A percentile compares a stretch with the other conserved stretches of the same genome.
Evolutionary conservation across 1,140 invertebrate species (phyloP).

Genomic region (Trypoxylus dichotomus): DNA sequence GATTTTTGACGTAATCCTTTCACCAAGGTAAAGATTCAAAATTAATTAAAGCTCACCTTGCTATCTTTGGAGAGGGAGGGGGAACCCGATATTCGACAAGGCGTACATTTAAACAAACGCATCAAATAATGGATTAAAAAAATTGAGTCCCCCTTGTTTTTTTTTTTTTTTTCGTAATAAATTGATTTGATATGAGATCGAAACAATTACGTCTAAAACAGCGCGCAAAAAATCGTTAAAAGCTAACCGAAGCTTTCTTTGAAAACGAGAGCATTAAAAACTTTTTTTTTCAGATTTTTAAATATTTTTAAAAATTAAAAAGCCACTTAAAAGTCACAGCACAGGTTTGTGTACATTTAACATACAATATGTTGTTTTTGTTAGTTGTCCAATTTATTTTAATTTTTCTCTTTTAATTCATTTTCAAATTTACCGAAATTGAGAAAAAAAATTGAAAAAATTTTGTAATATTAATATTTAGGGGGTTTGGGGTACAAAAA

Average conservation of each 20-base stretch:
- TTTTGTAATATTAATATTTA: background rate
- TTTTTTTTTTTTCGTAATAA: no score
- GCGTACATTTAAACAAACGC: no score
- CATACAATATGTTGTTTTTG: slow-evolving; percentile 32
- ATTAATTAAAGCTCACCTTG: no score
- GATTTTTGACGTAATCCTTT: background rate
- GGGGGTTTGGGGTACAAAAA: background rate
- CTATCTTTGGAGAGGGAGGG: no score
- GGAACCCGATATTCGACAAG: no score
- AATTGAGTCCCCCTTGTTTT: no score
- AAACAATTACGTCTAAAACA: background rate
- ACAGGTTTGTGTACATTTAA: slow-evolving; percentile 52
- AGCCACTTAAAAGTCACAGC: slow-evolving; percentile 56
- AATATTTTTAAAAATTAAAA: slow-evolving; percentile 55
- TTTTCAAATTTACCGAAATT: background rate
- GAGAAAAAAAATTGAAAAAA: background rate
- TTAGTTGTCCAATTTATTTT: slow-evolving; percentile 24
- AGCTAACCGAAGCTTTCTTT: slow-evolving; percentile 7
- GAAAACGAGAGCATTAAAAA: slow-evolving; percentile 38
- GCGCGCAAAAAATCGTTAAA: background rate
- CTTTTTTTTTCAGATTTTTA: slow-evolving; percentile 48
- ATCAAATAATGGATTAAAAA: no score
- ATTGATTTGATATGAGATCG: no score
- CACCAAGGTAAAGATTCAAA: no score
- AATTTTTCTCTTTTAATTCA: background rate